A percentile compares a stretch with the other conserved stretches of the same genome.
These are phyloP conservation scores for Herpetotheres cachinnans DNA, from an alignment of 2,113 vertebrate genomes.

Conservation along the genomic window DNA sequence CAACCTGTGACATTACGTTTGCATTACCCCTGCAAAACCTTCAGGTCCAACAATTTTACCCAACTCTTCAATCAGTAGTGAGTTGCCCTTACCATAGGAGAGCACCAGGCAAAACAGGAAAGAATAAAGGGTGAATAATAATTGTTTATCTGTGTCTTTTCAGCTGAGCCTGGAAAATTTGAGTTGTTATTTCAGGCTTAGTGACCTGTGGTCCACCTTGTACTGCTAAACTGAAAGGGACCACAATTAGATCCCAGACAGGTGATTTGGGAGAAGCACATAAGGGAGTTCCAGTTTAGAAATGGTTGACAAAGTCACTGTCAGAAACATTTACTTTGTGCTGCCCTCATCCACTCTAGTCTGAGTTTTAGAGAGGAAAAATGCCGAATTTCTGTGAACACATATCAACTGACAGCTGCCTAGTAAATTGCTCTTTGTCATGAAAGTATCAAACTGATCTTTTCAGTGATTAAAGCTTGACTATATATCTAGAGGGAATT, in stretches of 20 bases:
- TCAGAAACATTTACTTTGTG: background rate
- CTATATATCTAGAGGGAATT: background rate
- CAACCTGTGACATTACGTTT: background rate
- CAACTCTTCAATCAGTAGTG: background rate
- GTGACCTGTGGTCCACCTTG: background rate
- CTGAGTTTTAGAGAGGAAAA: background rate
- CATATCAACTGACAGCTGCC: background rate
- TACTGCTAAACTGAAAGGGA: background rate
- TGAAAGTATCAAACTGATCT: background rate
- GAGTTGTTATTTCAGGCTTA: background rate
- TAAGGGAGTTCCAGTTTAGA: background rate
- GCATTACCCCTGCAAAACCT: background rate
- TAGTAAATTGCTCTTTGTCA: background rate
- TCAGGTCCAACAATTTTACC: background rate
- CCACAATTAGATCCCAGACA: background rate
- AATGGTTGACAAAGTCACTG: background rate
- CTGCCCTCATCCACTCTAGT: background rate
- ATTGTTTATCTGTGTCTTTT: background rate
- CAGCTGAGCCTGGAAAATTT: background rate
- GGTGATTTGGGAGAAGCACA: background rate
- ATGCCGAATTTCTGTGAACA: background rate
- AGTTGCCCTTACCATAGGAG: background rate
- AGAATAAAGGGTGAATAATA: background rate
- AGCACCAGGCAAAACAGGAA: background rate
- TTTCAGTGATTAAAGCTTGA: background rate